Evolutionary conservation across 2,113 vertebrate genomes (phyloP).

Genomic region (Phocoena phocoena): DNA sequence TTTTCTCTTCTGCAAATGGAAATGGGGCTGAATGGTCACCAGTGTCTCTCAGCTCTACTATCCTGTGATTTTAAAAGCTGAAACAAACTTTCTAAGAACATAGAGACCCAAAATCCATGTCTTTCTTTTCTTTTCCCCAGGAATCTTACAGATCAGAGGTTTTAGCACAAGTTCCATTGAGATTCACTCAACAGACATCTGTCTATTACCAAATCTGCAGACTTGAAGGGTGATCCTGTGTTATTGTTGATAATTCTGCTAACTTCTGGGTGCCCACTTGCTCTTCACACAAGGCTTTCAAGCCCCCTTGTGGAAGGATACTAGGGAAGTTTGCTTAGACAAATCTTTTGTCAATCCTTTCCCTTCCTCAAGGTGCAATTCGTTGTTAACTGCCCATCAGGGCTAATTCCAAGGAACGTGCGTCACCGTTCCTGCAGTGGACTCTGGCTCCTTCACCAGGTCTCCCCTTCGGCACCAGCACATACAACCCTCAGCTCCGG

Average conservation of each 20-base stretch:
- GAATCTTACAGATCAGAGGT: neutral
- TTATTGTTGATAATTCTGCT: neutral
- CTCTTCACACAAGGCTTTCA: neutral
- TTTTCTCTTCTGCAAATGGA: neutral
- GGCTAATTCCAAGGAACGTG: neutral
- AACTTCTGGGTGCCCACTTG: neutral
- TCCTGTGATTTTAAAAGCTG: neutral
- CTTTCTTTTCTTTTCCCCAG: neutral
- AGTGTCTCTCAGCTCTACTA: neutral
- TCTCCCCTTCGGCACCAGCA: neutral
- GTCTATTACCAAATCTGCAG: fast-evolving
- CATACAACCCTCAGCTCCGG: neutral
- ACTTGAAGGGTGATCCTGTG: neutral
- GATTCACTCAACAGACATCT: neutral
- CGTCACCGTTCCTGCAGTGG: neutral
- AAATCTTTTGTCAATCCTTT: neutral
- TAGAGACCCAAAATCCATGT: neutral
- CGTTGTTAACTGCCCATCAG: neutral
- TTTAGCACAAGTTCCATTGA: neutral
- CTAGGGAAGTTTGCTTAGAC: neutral
- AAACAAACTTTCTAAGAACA: neutral
- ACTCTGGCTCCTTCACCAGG: no score
- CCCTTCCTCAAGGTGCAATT: neutral
- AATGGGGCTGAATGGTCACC: neutral
- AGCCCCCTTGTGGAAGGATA: neutral